Percentiles rank a stretch among this genome's conserved stretches.
These are phyloP conservation scores for Peucedramus taeniatus DNA, from an alignment of 2,113 vertebrate species.

Conservation along the genomic window DNA sequence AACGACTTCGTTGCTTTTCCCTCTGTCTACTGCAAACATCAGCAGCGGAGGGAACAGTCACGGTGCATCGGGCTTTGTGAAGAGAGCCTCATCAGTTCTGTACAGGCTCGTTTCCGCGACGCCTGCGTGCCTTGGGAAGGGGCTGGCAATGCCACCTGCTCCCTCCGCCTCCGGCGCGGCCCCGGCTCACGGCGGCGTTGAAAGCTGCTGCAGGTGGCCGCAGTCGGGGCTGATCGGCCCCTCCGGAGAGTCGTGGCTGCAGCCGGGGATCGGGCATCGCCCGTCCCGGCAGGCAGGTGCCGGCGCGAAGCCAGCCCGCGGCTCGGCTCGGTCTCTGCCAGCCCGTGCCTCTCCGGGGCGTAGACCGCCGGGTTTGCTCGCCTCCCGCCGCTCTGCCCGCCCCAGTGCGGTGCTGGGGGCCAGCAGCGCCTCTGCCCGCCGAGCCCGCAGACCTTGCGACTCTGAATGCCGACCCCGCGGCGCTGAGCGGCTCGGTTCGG, in stretches of 20 bases:
- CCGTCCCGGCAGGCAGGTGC: not conserved
- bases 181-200: not conserved
- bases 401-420: not conserved
- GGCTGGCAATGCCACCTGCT: not conserved
- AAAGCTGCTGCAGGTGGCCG: not conserved
- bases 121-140: not conserved
- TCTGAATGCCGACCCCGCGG: not conserved
- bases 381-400: not conserved
- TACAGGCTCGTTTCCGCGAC: not conserved
- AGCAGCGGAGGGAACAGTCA: too few species aligned
- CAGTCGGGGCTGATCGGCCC: not conserved
- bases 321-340: not conserved
- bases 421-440: not conserved
- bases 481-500: not conserved
- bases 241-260: not conserved
- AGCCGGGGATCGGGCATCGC: not conserved
- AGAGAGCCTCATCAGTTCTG: not conserved
- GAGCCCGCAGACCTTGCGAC: not conserved
- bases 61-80: rapidly evolving
- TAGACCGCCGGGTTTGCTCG: not conserved
- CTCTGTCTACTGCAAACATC: rapidly evolving
- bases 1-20: not conserved
- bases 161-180: not conserved
- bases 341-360: not conserved
- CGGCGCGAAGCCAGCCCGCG: not conserved